phyloP scores from a whole-genome alignment of 2,888 invertebrate genomes.

The Heliconius charithonia region DNA sequence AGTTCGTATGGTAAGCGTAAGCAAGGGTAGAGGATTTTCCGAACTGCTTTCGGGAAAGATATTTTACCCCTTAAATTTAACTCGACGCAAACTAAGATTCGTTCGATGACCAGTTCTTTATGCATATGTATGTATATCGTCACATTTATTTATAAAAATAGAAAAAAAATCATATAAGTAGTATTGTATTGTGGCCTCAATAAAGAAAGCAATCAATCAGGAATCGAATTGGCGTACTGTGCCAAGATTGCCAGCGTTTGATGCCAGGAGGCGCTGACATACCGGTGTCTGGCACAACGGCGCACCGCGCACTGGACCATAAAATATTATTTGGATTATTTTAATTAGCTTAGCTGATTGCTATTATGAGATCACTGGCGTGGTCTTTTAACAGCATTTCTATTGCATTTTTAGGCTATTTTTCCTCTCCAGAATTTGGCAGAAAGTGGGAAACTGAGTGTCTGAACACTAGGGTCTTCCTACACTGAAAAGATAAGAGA shows the following conservation, averaged over 20 bases:
- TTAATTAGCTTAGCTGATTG: conserved; percentile 24
- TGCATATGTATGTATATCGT: background rate
- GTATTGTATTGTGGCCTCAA: conserved; percentile 15
- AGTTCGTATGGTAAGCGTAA: too few species aligned
- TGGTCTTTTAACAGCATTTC: background rate
- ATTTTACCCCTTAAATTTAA: too few species aligned
- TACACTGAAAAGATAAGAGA: too few species aligned
- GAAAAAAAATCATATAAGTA: background rate
- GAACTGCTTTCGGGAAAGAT: too few species aligned
- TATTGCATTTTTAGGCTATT: background rate
- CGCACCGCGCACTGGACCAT: conserved; percentile 1
- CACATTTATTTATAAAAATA: background rate
- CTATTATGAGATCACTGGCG: background rate
- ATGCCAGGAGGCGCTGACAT: conserved; percentile 26
- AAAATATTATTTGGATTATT: conserved; percentile 24
- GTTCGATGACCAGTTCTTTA: background rate
- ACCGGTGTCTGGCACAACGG: conserved; percentile 6
- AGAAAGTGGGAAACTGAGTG: too few species aligned
- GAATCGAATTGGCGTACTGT: conserved; percentile 26
- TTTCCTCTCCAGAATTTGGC: too few species aligned
- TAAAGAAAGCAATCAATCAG: conserved; percentile 40
- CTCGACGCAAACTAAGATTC: too few species aligned
- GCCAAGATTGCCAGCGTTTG: conserved; percentile 34
- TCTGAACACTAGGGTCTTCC: too few species aligned
- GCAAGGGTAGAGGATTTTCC: too few species aligned